Base-by-base conservation (phyloP, 1,140 invertebrate species). In the Drosophila tsacasi region DNA sequence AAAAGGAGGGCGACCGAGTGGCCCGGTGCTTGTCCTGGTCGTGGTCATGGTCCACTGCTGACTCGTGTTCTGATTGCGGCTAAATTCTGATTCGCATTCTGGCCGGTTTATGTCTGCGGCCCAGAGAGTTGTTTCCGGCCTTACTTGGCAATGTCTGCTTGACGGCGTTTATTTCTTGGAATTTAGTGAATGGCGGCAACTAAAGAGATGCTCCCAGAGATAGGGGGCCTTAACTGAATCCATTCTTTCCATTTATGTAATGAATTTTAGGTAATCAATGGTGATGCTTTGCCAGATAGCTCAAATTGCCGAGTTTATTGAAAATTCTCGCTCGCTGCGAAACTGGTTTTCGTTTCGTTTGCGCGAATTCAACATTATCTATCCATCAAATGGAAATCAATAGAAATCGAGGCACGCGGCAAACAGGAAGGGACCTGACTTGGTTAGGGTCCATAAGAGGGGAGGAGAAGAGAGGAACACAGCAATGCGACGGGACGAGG, bases 331-430 rank as follows among this genome's bases (percentile, higher is more conserved):
- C 15, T 62, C 21, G 23, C 32, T 19, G 44, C 44, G 13, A 15
- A 25, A 49, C 13, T 27, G 25, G n/a, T 37, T 39, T 39, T 19
- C 17, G 21, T 32, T 64, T 68, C 37, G 32, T 50, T 39, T 49
- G 60, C 37, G 49, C 47, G 30, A 57, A 21, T 30, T 57, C 39
- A 32, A 25, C 49, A 71, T 57, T 37, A 47, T 55, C 63, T 60
- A 35, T 37, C 66, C 19, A 76, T 77, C 76, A 58, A 65, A 81
- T 46, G 58, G 40, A 55, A 72, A 72, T 67, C 79, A 73, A 72
- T 83, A 49, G 49, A 54, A 74, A 68, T 39, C 40, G 25, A 58
- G 19, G 40, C 27, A 55, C 40, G 46, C 54, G 40, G 27, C 42
- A 49, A 25, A 40, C 37, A 64, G 63, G 75, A 81, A 64, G 67